Evolutionary conservation across 2,113 vertebrate species (phyloP).

Genomic region (Pelecanoides urinatrix): DNA sequence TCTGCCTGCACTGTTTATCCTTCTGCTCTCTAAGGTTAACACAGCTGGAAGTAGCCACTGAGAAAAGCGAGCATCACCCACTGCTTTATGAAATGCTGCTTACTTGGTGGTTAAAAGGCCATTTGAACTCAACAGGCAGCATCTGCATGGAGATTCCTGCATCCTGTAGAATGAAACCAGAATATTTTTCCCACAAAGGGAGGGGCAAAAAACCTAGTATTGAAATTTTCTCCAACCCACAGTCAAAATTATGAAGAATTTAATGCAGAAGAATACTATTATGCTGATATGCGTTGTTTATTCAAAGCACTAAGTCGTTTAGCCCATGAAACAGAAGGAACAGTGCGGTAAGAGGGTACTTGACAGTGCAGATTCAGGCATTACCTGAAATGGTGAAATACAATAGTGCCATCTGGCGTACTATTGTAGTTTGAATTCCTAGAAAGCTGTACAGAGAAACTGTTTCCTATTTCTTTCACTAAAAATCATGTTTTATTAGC

Average conservation of each 20-base stretch:
- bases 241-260: not conserved
- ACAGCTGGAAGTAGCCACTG: not conserved
- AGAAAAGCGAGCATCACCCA: not conserved
- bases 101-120: rapidly evolving
- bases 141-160: not conserved
- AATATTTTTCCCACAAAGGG: not conserved
- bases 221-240: not conserved
- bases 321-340: not conserved
- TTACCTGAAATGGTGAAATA: rapidly evolving
- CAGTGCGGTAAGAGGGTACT: rapidly evolving
- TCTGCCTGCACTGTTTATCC: not conserved
- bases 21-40: not conserved
- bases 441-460: rapidly evolving
- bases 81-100: not conserved
- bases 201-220: rapidly evolving
- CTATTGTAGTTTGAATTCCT: rapidly evolving
- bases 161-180: not conserved
- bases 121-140: not conserved
- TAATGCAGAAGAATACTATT: not conserved
- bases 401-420: not conserved
- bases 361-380: rapidly evolving
- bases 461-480: not conserved
- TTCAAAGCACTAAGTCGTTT: not conserved
- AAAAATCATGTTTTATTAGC: rapidly evolving
- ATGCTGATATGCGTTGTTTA: rapidly evolving